Evolutionary conservation across 2,113 vertebrate genomes (phyloP), one percentile per base, ranked within the genome.

Genomic region (Sphyrna mokarran): DNA sequence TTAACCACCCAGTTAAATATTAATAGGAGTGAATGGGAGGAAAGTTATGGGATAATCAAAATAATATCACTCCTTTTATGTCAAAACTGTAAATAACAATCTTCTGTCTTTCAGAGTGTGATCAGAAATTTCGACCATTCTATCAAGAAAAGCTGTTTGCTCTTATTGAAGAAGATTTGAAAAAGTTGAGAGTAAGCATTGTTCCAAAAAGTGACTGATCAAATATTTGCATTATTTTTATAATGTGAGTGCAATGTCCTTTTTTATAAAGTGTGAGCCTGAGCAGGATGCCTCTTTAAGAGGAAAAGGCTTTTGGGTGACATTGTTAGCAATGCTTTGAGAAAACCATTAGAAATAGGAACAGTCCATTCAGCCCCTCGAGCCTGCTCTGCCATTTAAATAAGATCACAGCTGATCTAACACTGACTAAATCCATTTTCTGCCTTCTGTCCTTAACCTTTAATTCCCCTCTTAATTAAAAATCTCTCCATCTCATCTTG

Each of bases 111-210:
- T 95, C 96, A 99, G 99, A 98, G 96, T 97, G 98, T 96, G 97
- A 97, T 96, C 23, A 96, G 63, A 80, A 0, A 37, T 99, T 99
- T 96, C 95, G 70, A 26, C 98, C 98, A 91, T 98, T 98, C 97
- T 99, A 99, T 96, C 23, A 26, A 86, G 0, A 97, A 94, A 96
- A 97, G 0, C 96, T 99, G 90, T 97, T 96, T 96, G 96, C 96
- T 54, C 0, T 37, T 22, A 96, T 99, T 90, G 98, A 98, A 95
- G 96, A 96, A 0, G 98, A 99, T 96, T 95, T 98, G 96, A 95
- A 95, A n/a, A 63, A 94, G 68, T 97, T 99, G 91, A 97, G 97
- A 98, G 99, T 99, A 97, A 97, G 98, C 96, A 95, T 83, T 70
- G 18, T 48, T 96, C 58, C 58, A 96, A 70, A 48, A 91, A 37